A percentile compares a stretch with the other conserved stretches of the same genome.
phyloP scores from a whole-genome alignment of 2,888 invertebrate species.

The Nephrotoma appendiculata region DNA sequence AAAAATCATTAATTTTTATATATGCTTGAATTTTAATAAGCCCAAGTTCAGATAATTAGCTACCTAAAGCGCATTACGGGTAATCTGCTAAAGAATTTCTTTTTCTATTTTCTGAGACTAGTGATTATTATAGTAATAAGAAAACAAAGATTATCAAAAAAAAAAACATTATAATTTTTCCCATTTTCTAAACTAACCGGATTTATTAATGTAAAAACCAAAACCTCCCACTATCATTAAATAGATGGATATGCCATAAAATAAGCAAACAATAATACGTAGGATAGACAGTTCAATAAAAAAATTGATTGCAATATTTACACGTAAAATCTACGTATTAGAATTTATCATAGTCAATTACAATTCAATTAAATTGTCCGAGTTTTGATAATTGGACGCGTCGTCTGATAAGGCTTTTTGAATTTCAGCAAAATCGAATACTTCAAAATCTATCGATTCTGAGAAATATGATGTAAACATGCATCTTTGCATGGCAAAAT shows the following conservation, averaged over 20 bases:
- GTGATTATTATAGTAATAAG: too few species aligned
- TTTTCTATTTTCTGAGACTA: too few species aligned
- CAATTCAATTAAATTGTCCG: neutral
- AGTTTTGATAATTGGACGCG: neutral
- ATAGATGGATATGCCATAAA: neutral
- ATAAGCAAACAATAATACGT: neutral
- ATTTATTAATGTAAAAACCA: neutral
- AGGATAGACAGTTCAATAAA: neutral
- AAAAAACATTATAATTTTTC: too few species aligned
- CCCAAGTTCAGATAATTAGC: too few species aligned
- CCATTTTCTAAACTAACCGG: too few species aligned
- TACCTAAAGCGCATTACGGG: too few species aligned
- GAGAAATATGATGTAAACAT: neutral
- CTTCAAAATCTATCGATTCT: neutral
- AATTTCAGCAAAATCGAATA: neutral
- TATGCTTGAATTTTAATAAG: too few species aligned
- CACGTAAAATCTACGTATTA: neutral
- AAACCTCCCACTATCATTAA: neutral
- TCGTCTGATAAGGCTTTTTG: neutral
- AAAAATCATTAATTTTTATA: too few species aligned
- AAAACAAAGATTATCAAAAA: too few species aligned
- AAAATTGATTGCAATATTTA: too few species aligned
- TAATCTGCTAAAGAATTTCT: too few species aligned
- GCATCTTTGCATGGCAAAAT: slow-evolving; percentile 1
- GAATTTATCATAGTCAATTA: neutral